Evolutionary conservation across 2,113 vertebrate genomes (phyloP), one percentile per base, ranked within the genome.

Genomic region (Toxotes chatareus): DNA sequence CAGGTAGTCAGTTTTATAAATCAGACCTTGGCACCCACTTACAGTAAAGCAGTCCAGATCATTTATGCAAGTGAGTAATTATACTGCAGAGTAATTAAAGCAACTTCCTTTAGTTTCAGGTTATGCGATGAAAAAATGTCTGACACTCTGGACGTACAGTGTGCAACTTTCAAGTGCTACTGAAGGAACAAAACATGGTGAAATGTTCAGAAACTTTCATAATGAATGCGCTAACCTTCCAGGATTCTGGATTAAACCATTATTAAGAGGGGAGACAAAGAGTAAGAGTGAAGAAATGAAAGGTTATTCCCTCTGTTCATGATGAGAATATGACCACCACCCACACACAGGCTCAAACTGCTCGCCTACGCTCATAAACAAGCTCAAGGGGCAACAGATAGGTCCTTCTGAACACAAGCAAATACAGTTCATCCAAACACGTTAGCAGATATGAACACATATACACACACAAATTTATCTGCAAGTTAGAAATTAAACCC

Each of bases 271-370:
- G 66, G 44, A 83, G 65, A 57, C 80, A 82, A 74, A 85, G 83
- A 87, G 82, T 60, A 76, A 65, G 59, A 62, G 47, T 74, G n/a
- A 82, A 85, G 46, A 57, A 69, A 70, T 69, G 5, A 74, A 87
- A 87, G 80, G 74, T 83, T 88, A 88, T 47, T 86, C 80, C 79
- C 84, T 79, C 19, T 76, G 84, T 69, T 88, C 3, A 42, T 53
- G 19, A 79, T 21, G 34, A 80, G 40, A 75, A 76, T 56, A 64
- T 79, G 66, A 77, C 68, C 85, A 62, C 79, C 70, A 32, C 86
- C 85, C 71, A 89, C 88, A 80, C 46, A 73, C 64, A 60, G 9
- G 49, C 32, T 61, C 68, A 67, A 56, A 63, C 72, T 16, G 23
- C 68, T 71, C 51, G 34, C 88, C 83, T 21, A 87, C 80, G 5